Base-by-base conservation (phyloP, 1,140 invertebrate species). In the Meloidogyne hapla region DNA sequence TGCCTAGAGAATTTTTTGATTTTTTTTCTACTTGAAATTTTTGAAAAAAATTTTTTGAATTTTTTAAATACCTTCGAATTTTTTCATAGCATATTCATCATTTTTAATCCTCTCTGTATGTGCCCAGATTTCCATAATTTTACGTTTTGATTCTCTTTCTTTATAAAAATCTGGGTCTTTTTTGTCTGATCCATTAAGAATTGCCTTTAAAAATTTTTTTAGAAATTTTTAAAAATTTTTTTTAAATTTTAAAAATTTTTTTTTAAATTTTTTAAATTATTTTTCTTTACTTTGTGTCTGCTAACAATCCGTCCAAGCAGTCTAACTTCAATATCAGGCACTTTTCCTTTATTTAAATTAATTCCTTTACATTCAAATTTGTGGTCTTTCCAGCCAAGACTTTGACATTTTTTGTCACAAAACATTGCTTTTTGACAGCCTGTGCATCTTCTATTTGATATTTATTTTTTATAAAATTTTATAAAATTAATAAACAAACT, bases 121-220 rank as follows among this genome's bases (percentile, higher is more conserved):
- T 10, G 82, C 79, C 85, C 84, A 86, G 65, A 86, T 87, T 40
- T 86, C 81, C 85, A 86, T 87, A n/a, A 86, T 72, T 18, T 66
- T 77, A 71, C 84, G 71, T 26, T 79, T 61, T 12, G 84, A 86
- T 15, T 66, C 68, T 18, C 84, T 77, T 61, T 86, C 78, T 18
- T 69, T 74, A 67, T 86, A 86, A 75, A 86, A 86, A n/a, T 82
- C 67, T 1, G 66, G 48, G 48, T 75, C 74, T 66, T 87, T 80
- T 42, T 80, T 81, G 64, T 87, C 84, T 42, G 78, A 69, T 18
- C 83, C 85, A 13, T 33, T 26, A 13, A 18, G 28, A 26, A 86
- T 86, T 40, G 84, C 79, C 85, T 84, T 56, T n/a, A 73, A 76
- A 75, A 69, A 56, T 18, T 15, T 18, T 33, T 62, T 25, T 69